These are phyloP conservation scores for Stercorarius parasiticus DNA, from an alignment of 2,113 vertebrate genomes.

Conservation along the genomic window DNA sequence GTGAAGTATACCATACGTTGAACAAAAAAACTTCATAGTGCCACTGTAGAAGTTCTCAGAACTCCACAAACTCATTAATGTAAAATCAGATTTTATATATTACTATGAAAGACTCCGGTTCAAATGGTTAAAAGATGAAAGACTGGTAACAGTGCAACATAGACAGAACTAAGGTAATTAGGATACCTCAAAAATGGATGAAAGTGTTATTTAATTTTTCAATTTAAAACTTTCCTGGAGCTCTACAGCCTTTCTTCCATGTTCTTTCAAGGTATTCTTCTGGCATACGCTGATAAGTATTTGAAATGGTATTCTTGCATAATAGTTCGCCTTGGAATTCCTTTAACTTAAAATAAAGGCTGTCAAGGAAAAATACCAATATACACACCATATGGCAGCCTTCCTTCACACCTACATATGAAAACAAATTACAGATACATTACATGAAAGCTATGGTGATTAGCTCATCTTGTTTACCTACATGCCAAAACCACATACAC, in stretches of 20 bases:
- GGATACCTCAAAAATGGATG: constrained; percentile 1
- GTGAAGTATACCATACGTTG: background rate
- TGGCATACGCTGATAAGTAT: background rate
- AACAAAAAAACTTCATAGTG: background rate
- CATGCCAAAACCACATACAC: constrained; percentile 17
- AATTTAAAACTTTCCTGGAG: constrained; percentile 46
- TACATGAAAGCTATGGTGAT: constrained; percentile 36
- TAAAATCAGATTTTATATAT: constrained; percentile 15
- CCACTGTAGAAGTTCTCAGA: background rate
- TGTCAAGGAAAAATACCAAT: constrained; percentile 52
- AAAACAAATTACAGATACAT: constrained; percentile 57
- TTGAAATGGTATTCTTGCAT: constrained; percentile 5
- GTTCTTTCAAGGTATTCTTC: constrained; percentile 16
- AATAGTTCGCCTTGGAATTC: constrained; percentile 33
- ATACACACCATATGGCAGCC: constrained; percentile 57
- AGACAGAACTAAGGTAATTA: constrained; percentile 26
- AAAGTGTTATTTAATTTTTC: constrained; percentile 29
- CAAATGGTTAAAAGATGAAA: constrained; percentile 47
- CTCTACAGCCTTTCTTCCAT: background rate
- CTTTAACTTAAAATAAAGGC: constrained; percentile 59
- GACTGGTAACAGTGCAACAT: background rate
- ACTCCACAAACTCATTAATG: background rate
- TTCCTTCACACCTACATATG: constrained; percentile 46
- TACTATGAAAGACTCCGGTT: background rate
- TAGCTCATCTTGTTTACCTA: constrained; percentile 60